Conservation (phyloP, 2,797 vertebrate species). For the Zalophus californianus region DNA sequence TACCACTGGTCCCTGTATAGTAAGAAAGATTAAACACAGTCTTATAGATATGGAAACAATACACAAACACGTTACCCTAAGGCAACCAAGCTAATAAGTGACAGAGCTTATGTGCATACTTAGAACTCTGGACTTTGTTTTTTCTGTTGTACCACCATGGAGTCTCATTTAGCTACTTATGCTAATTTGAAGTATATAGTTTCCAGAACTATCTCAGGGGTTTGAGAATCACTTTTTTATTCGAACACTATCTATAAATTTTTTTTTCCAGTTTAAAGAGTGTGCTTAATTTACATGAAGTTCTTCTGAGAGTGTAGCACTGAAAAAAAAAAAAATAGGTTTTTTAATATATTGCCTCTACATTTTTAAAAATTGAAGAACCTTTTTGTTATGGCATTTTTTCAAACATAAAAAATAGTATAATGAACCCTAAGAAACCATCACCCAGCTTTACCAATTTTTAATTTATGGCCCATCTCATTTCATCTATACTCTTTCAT, state of each 20-base stretch:
- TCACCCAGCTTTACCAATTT: background rate
- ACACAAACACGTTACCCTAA: background rate
- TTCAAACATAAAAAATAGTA: background rate
- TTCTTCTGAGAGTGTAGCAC: background rate
- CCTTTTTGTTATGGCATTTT: background rate
- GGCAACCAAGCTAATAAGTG: background rate
- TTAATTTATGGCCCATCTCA: background rate
- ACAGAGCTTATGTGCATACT: background rate
- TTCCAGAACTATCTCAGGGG: background rate
- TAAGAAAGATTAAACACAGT: conserved; percentile 12
- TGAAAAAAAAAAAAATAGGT: background rate
- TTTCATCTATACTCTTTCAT: background rate
- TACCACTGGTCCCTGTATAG: background rate
- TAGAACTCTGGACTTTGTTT: conserved; percentile 10
- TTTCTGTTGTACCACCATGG: background rate
- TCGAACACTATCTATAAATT: background rate
- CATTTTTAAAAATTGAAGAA: background rate
- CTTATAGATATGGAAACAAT: conserved; percentile 6
- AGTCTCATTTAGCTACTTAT: conserved; percentile 16
- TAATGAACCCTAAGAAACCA: background rate
- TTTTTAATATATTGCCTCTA: conserved; percentile 20
- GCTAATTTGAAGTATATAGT: conserved; percentile 16
- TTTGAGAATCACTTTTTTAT: conserved; percentile 54
- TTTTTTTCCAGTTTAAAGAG: background rate
- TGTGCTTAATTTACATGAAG: conserved; percentile 36